Conservation (phyloP, 2,888 invertebrate genomes). For the Plebejus melissa region DNA sequence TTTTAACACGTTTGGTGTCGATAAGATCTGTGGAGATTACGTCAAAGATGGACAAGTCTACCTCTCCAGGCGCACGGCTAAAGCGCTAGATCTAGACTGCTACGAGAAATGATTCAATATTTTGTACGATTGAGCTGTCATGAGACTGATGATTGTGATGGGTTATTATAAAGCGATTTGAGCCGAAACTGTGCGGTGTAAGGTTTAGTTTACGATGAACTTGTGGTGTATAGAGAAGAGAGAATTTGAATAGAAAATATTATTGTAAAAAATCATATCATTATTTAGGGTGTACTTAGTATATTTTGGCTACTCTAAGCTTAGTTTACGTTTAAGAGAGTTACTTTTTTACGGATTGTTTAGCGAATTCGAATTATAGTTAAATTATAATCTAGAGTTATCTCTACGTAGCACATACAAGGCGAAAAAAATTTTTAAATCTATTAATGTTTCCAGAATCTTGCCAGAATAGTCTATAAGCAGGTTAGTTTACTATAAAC, state of each 20-base stretch:
- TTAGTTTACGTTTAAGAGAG: slow-evolving; percentile 16
- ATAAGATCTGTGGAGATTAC: slow-evolving; percentile 59
- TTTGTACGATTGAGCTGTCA: slow-evolving; percentile 46
- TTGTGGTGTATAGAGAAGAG: slow-evolving; percentile 7
- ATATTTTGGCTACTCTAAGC: background rate
- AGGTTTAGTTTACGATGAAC: slow-evolving; percentile 25
- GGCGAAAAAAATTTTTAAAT: background rate
- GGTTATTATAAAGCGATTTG: slow-evolving; percentile 38
- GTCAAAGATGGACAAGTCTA: slow-evolving; percentile 58
- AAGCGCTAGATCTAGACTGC: slow-evolving; percentile 59
- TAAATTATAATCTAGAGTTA: background rate
- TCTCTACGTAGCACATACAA: background rate
- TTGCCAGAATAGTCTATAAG: background rate
- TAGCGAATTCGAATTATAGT: background rate
- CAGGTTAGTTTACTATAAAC: background rate
- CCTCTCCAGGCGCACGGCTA: slow-evolving; percentile 59
- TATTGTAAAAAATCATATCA: slow-evolving; percentile 24
- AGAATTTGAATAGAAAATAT: background rate
- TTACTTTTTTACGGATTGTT: slow-evolving; percentile 24
- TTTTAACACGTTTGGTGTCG: slow-evolving; percentile 54
- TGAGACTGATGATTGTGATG: slow-evolving; percentile 75
- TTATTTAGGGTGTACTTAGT: slow-evolving; percentile 16
- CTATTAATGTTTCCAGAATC: background rate
- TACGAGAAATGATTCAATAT: slow-evolving; percentile 62
- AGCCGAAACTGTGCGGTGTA: slow-evolving; percentile 9